Conservation (phyloP, 2,888 invertebrate genomes). For the Eumerus sabulonum region DNA sequence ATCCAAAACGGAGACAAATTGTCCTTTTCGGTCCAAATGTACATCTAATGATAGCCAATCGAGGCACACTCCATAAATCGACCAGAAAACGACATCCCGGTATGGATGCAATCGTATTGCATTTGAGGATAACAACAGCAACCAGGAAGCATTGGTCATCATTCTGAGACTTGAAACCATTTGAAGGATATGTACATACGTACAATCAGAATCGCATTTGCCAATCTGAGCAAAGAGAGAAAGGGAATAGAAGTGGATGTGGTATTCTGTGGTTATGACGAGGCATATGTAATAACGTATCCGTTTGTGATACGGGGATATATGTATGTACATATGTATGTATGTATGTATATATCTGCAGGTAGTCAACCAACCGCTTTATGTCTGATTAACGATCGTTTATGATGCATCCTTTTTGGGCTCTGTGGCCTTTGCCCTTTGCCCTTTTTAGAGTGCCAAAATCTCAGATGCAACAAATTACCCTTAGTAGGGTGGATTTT, state of each 20-base stretch:
- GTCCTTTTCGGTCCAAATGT: conserved; percentile 68
- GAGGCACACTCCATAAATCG: conserved; percentile 68
- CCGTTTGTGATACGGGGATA: conserved; percentile 60
- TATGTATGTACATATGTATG: conserved; percentile 27
- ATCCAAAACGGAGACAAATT: conserved; percentile 68
- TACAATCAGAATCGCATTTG: conserved; percentile 66
- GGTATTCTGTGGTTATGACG: conserved; percentile 59
- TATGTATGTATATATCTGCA: conserved; percentile 11
- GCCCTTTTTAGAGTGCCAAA: not conserved
- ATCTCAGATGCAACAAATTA: conserved; percentile 11
- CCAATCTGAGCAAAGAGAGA: conserved; percentile 46
- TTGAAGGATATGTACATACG: conserved; percentile 61
- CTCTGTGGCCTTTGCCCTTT: not conserved
- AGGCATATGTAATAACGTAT: conserved; percentile 66
- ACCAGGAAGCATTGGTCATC: conserved; percentile 42
- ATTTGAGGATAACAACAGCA: not conserved
- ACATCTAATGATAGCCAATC: conserved; percentile 69
- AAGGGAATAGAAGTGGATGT: conserved; percentile 33
- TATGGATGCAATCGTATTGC: conserved; percentile 8
- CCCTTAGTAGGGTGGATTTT: conserved; percentile 8
- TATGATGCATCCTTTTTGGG: conserved; percentile 36
- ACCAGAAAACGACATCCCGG: conserved; percentile 22
- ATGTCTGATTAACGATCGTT: conserved; percentile 55
- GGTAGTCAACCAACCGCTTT: conserved; percentile 49
- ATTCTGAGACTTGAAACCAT: conserved; percentile 45